Evolutionary conservation across 2,113 vertebrate species (phyloP), one percentile per base, ranked within the genome.

Genomic region (Notothenia coriiceps): DNA sequence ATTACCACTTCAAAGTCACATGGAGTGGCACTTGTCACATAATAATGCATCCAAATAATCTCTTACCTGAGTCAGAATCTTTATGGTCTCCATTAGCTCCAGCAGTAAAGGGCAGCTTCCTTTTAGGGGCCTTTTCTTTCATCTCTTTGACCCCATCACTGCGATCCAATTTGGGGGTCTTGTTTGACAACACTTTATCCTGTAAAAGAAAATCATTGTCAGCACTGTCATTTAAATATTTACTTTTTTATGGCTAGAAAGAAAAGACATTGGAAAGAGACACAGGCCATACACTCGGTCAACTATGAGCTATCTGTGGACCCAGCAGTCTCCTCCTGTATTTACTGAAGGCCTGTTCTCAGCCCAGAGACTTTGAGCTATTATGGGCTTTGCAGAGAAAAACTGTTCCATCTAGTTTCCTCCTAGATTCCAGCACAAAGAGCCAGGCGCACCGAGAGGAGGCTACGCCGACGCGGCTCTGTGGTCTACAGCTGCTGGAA

Each of bases 11-110:
- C 20, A 67, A 79, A 77, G 69, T 77, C 5, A 57, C 46, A 75
- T 43, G 29, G 50, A 25, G 33, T 44, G 11, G 44, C 64, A 73
- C 51, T 40, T 40, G 35, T 40, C 35, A 54, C 1, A 67, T 6
- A 10, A 14, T 29, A 46, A 71, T 25, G 7, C 33, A 29, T 18
- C 14, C 2, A 6, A 56, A 52, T n/a, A 9, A 10, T 40, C 33
- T 69, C 86, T 88, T 89, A 99, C 98, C 98, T 87, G 98, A 97
- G 90, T 99, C 98, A 17, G 98, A 99, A 95, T 99, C 97, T 93
- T 99, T 99, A 93, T 99, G 98, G 95, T 99, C 97, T 96, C 98
- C 98, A 98, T 99, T 98, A 94, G 98, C 96, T 94, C 98, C 97
- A 62, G 97, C 95, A 64, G 98, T 97, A 93, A 99, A 99, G 93